Evolutionary conservation across 2,888 invertebrate species (phyloP).

Genomic region (Petrophora chlorosata): DNA sequence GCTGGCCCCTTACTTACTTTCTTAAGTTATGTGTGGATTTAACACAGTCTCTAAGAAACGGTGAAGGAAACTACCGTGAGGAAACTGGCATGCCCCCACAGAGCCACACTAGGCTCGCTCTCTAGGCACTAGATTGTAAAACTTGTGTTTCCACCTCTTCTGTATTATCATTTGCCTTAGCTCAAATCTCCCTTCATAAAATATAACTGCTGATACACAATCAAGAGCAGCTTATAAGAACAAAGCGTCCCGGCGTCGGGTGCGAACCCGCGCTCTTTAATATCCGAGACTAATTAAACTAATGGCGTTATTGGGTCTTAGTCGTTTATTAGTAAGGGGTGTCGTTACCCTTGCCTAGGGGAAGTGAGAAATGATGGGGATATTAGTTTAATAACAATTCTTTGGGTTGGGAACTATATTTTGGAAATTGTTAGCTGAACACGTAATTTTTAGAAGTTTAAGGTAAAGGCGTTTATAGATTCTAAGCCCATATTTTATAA

Average conservation of each 20-base stretch:
- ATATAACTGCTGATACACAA: conserved; percentile 41
- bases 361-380: not conserved
- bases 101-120: too few species aligned
- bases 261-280: conserved; percentile 24
- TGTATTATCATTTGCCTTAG: not conserved
- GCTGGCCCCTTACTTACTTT: too few species aligned
- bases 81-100: too few species aligned
- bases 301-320: conserved; percentile 22
- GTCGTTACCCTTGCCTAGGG: conserved; percentile 3
- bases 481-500: too few species aligned
- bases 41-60: too few species aligned
- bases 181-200: conserved; percentile 17
- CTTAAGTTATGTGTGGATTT: too few species aligned
- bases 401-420: too few species aligned
- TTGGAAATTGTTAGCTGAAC: too few species aligned
- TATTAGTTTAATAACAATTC: not conserved
- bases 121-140: too few species aligned
- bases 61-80: too few species aligned
- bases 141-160: conserved; percentile 5
- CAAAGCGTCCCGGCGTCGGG: conserved; percentile 27
- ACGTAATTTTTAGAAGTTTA: too few species aligned
- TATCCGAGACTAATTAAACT: conserved; percentile 35
- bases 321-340: conserved; percentile 17
- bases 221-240: conserved; percentile 46
- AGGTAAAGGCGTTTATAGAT: too few species aligned